These are phyloP conservation scores for Nemopilema nomurai DNA, from an alignment of 30 jellyfish, hydroid and myxozoan species.

Conservation along the genomic window DNA sequence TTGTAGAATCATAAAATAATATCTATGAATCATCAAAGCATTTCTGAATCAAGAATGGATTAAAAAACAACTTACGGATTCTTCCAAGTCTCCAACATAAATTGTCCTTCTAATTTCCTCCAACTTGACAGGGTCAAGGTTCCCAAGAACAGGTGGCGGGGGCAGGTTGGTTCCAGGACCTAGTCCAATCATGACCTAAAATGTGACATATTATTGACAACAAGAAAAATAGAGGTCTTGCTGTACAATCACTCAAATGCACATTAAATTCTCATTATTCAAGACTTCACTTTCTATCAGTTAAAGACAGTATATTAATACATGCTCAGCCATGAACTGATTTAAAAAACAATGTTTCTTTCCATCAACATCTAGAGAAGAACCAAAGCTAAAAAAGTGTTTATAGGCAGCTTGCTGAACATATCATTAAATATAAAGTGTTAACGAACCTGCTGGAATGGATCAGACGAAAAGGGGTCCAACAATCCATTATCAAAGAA, in stretches of 20 bases:
- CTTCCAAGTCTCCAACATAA: slow-evolving; percentile 76
- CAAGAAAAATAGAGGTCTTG: background rate
- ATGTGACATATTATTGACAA: background rate
- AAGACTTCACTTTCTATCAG: too few relatives aligned
- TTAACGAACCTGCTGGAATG: slow-evolving; percentile 44
- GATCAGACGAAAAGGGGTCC: slow-evolving; percentile 63
- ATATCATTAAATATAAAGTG: too few relatives aligned
- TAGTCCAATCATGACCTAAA: slow-evolving; percentile 43
- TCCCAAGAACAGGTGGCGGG: slow-evolving; percentile 84
- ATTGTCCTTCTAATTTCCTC: slow-evolving; percentile 92
- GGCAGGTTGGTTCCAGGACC: slow-evolving; percentile 66
- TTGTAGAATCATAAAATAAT: too few relatives aligned
- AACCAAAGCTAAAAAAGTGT: too few relatives aligned
- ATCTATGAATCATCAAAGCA: background rate
- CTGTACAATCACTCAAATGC: too few relatives aligned
- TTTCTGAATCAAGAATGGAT: too few relatives aligned
- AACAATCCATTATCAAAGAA: slow-evolving; percentile 15
- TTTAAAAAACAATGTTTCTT: too few relatives aligned
- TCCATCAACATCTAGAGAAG: too few relatives aligned
- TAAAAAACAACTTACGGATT: slow-evolving; percentile 47
- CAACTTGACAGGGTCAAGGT: slow-evolving; percentile 83
- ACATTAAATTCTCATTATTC: too few relatives aligned
- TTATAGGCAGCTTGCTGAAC: too few relatives aligned
- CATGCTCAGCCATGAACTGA: too few relatives aligned
- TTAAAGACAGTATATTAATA: too few relatives aligned